Base-by-base conservation (phyloP, 1,140 invertebrate genomes). In the Drosophila repletoides region DNA sequence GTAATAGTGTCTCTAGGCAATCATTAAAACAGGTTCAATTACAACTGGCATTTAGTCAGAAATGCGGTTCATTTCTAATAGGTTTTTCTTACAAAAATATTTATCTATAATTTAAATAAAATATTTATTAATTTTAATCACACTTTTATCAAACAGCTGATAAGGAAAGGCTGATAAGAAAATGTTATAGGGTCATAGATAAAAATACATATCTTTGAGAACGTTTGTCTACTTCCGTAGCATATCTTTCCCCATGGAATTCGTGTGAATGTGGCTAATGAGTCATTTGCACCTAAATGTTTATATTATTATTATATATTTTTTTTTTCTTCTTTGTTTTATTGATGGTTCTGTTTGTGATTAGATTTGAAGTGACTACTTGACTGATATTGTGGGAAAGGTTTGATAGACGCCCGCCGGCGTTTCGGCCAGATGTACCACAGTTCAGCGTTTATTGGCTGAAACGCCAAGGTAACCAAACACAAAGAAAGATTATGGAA, bases 201-300 rank as follows among this genome's bases (percentile, higher is more conserved):
- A 60, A 21, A 46, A 10, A 19, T 15, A 59, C 21, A 28, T 36
- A 33, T 26, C 2, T 26, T 24, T 0, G 12, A 7, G 9, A 5
- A 24, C 9, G 24, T 15, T 15, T 1, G 40, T 58, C 34, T n/a
- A 48, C 26, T 48, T 49, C 53, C 41, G 26, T 17, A n/a, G n/a
- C n/a, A n/a, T n/a, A n/a, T 19, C 12, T 17, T 7, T 22, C 5
- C 12, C 36, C 12, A 2, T 43, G 4, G 5, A 9, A 22, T 5
- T 10, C 2, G 9, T 22, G 6, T n/a, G 9, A n/a, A n/a, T 15
- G 7, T 28, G 41, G 10, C 12, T 2, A 2, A 14, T 66, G 45
- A 51, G 19, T 66, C 55, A 60, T 49, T 58, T 66, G 63, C 55
- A 66, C 63, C 55, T 17, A 36, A 66, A 15, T 28, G n/a, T 19